Evolutionary conservation across 2,888 invertebrate genomes (phyloP), one percentile per base, ranked within the genome.

Genomic region (Arge pagana): DNA sequence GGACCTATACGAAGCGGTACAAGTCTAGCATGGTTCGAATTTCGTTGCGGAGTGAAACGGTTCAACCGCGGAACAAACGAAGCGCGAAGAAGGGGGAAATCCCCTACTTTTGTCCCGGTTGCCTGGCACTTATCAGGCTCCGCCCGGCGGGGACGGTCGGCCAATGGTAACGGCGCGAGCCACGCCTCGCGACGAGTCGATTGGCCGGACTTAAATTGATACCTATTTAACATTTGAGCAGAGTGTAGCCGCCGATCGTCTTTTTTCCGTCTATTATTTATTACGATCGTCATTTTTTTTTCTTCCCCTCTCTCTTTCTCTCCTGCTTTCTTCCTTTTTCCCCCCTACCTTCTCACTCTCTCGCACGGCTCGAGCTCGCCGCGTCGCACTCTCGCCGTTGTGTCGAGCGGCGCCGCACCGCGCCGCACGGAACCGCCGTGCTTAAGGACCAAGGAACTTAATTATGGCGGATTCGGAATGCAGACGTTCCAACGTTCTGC

Each of bases 141-240:
- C 57, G 59, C 60, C 62, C 49, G 53, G 55, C 42, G 36, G 35
- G 33, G 23, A 39, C 37, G 24, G 35, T 16, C 48, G 36, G 21
- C 59, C 57, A 59, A 59, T 58, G 49, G 39, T 7, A 37, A 21
- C 15, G 6, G 8, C 5, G 8, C 6, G 16, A 18, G 57, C 13
- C 62, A 60, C 64, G 63, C 63, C 66, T 52, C 55, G n/a, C 18
- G n/a, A 6, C 4, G n/a, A 43, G 37, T 50, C 51, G 55, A 71
- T 71, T 70, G 70, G 71, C 59, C 43, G 28, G 23, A 51, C 24
- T 50, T 70, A 72, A 74, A 75, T 75, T 75, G 74, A 73, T 75
- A 74, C 72, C 71, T 72, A 70, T 73, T 75, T 73, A 74, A 71
- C 74, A 71, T 72, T 74, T 69, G 70, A 71, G 71, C 67, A 67